These are phyloP conservation scores for Oeneis ivallda DNA, from an alignment of 2,888 invertebrate genomes.

Conservation along the genomic window DNA sequence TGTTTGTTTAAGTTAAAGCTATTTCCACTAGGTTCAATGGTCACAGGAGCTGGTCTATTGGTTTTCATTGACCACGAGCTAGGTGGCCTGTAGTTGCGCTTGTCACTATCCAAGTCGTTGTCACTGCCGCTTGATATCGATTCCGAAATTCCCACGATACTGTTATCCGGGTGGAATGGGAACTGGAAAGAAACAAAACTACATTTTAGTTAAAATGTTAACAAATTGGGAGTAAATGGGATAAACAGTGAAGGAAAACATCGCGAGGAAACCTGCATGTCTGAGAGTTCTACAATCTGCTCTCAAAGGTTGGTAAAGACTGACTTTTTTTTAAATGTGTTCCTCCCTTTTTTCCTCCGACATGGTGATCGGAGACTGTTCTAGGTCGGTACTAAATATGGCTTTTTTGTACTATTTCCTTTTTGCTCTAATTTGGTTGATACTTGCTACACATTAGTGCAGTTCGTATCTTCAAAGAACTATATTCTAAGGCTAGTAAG, in stretches of 20 bases:
- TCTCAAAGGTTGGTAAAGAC: no score
- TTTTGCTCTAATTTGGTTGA: no score
- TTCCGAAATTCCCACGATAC: conserved; percentile 69
- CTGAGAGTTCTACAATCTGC: no score
- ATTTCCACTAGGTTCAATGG: background rate
- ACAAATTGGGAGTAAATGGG: background rate
- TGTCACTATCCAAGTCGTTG: conserved; percentile 68
- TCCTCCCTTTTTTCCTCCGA: no score
- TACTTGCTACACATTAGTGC: no score
- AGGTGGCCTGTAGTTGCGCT: conserved; percentile 76
- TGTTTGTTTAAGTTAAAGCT: background rate
- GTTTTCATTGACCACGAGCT: conserved; percentile 78
- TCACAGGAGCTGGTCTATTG: conserved; percentile 21
- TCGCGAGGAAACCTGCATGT: background rate
- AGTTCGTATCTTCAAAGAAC: no score
- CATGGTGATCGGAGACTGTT: no score
- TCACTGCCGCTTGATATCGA: conserved; percentile 64
- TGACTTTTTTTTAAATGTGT: no score
- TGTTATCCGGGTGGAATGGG: conserved; percentile 66
- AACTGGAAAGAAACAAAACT: conserved; percentile 59
- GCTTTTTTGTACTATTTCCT: no score
- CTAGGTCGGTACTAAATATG: no score
- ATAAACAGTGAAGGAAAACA: background rate
- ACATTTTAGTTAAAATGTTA: background rate
- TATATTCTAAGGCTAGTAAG: no score